Conservation (phyloP, 1,140 invertebrate species). For the Mya arenaria region DNA sequence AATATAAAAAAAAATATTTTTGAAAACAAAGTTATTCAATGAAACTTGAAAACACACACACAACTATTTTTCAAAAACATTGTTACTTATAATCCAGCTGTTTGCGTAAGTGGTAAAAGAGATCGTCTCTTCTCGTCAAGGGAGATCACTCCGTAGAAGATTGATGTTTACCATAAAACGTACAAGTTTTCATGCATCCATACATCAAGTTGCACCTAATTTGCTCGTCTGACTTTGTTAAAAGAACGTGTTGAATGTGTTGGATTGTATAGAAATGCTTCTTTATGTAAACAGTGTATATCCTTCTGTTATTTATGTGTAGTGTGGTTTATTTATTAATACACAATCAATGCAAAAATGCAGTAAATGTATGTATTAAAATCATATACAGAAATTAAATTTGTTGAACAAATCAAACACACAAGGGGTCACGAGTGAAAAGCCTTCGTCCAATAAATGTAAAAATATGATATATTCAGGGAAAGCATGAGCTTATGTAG, state of each 20-base stretch:
- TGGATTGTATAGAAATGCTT: constrained; percentile 46
- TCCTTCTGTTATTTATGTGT: constrained; percentile 49
- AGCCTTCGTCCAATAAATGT: too few relatives aligned
- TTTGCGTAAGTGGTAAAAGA: not conserved
- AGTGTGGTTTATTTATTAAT: constrained; percentile 52
- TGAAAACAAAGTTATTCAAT: not conserved
- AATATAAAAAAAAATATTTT: too few relatives aligned
- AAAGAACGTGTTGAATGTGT: constrained; percentile 28
- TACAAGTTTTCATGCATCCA: not conserved
- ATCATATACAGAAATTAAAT: too few relatives aligned
- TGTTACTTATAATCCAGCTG: not conserved
- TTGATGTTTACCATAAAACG: not conserved
- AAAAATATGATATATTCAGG: too few relatives aligned
- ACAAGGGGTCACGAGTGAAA: too few relatives aligned
- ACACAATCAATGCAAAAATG: too few relatives aligned
- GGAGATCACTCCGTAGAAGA: too few relatives aligned
- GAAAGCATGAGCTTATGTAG: too few relatives aligned
- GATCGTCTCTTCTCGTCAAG: too few relatives aligned
- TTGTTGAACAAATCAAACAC: too few relatives aligned
- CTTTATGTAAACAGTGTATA: constrained; percentile 56
- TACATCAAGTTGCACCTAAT: not conserved
- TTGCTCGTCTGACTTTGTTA: not conserved
- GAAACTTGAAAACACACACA: too few relatives aligned
- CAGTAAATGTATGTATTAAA: too few relatives aligned
- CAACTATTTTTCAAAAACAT: not conserved